Percentiles rank a stretch among this genome's conserved stretches.
Conservation (phyloP, 1,140 invertebrate genomes). For the Lasaia peninsularis region DNA sequence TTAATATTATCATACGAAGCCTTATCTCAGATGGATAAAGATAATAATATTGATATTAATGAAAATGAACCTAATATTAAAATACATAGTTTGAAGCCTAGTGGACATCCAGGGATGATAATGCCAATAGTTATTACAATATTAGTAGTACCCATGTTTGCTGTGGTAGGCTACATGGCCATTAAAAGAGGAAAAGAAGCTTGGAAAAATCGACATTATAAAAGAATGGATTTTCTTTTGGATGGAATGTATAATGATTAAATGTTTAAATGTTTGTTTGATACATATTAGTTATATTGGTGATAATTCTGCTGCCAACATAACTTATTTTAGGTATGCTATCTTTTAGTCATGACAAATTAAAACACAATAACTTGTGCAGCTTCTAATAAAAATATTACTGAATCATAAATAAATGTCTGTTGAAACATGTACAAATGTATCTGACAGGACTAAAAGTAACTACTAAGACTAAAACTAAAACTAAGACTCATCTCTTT, state of each 20-base stretch:
- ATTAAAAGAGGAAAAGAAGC: conserved; percentile 83
- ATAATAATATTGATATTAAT: conserved; percentile 27
- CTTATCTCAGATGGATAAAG: conserved; percentile 32
- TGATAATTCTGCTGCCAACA: no score
- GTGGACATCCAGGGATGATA: conserved; percentile 77
- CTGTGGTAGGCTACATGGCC: conserved; percentile 78
- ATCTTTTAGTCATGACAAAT: no score
- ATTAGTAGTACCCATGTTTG: conserved; percentile 81
- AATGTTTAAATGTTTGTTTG: conserved; percentile 4
- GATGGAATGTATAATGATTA: conserved; percentile 90
- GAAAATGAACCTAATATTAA: conserved; percentile 29
- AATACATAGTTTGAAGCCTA: conserved; percentile 31
- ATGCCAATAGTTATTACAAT: conserved; percentile 82
- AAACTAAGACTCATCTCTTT: no score
- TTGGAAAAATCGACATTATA: conserved; percentile 87
- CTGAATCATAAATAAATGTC: no score
- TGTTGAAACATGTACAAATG: no score
- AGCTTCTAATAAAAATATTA: no score
- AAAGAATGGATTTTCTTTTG: conserved; percentile 87
- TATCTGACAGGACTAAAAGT: no score
- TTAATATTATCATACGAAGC: conserved; percentile 36
- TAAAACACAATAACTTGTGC: no score
- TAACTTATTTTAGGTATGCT: no score
- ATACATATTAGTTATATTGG: background rate
- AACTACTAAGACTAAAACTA: no score